phyloP scores from a whole-genome alignment of 2,797 vertebrate genomes.

The Pempheris klunzingeri region DNA sequence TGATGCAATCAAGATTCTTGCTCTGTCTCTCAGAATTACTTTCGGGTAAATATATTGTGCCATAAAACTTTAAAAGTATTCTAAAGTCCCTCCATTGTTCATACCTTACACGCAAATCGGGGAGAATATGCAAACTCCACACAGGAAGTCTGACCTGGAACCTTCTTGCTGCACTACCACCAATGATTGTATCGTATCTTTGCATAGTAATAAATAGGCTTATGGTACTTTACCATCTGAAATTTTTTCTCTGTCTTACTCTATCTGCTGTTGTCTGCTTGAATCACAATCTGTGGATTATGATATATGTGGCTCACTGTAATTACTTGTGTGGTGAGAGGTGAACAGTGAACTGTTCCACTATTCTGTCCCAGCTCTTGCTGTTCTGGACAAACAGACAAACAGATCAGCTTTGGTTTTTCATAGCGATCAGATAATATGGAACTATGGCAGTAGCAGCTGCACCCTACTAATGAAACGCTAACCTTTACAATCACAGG shows the following conservation, averaged over 20 bases:
- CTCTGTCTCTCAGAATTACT: background rate
- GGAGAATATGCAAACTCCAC: no score
- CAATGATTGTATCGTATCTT: background rate
- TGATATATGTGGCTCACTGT: no score
- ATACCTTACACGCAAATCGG: no score
- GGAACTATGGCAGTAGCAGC: background rate
- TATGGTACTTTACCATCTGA: background rate
- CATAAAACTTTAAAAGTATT: background rate
- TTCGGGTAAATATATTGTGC: background rate
- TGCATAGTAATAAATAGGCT: constrained; percentile 3
- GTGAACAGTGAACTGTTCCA: background rate
- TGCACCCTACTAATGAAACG: constrained; percentile 36
- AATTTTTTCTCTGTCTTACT: background rate
- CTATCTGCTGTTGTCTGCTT: background rate
- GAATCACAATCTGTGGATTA: background rate
- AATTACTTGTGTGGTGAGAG: no score
- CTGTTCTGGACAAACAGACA: constrained; percentile 49
- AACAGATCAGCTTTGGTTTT: constrained; percentile 35
- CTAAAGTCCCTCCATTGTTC: no score
- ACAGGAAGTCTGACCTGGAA: no score
- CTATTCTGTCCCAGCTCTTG: constrained; percentile 15
- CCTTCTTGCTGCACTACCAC: no score
- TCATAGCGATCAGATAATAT: constrained; percentile 26
- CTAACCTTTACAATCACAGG: constrained; percentile 33
- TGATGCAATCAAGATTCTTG: constrained; percentile 19